Conservation (phyloP, 2,113 vertebrate species). For the Argyrosomus japonicus region DNA sequence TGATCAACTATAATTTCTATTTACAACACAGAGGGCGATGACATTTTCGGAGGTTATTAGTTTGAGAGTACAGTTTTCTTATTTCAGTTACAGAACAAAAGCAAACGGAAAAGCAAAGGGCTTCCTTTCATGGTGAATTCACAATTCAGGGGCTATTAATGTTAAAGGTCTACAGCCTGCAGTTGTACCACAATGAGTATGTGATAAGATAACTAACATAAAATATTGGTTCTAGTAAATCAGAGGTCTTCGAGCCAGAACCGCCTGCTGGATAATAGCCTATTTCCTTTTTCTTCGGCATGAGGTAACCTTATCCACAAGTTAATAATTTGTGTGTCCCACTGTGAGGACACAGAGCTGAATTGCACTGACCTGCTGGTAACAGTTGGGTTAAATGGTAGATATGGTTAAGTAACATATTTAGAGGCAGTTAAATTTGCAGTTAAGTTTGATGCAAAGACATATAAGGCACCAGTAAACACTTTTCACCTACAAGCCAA, state of each 20-base stretch:
- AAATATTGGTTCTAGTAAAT: slow-evolving; percentile 52
- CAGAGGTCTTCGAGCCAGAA: slow-evolving; percentile 33
- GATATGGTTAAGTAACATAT: neutral
- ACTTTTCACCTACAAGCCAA: neutral
- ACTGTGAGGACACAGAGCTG: slow-evolving; percentile 1
- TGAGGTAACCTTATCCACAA: slow-evolving; percentile 24
- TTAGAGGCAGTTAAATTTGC: neutral
- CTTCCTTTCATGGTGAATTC: slow-evolving; percentile 23
- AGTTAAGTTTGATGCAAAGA: neutral
- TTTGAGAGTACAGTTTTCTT: neutral
- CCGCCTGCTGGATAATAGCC: slow-evolving; percentile 37
- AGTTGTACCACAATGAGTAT: slow-evolving; percentile 37
- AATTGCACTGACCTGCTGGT: slow-evolving; percentile 33
- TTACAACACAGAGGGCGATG: neutral
- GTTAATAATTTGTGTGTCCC: slow-evolving; percentile 43
- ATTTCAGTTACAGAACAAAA: slow-evolving; percentile 17
- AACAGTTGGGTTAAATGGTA: slow-evolving; percentile 10
- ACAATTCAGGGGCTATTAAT: slow-evolving; percentile 24
- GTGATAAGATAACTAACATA: slow-evolving; percentile 34
- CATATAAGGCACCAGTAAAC: neutral
- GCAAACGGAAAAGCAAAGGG: neutral
- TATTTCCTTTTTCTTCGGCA: slow-evolving; percentile 27
- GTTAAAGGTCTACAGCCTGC: slow-evolving; percentile 49
- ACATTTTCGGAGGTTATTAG: neutral
- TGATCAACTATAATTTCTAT: neutral